Conservation (phyloP, 2,113 vertebrate species). For the Motacilla alba region DNA sequence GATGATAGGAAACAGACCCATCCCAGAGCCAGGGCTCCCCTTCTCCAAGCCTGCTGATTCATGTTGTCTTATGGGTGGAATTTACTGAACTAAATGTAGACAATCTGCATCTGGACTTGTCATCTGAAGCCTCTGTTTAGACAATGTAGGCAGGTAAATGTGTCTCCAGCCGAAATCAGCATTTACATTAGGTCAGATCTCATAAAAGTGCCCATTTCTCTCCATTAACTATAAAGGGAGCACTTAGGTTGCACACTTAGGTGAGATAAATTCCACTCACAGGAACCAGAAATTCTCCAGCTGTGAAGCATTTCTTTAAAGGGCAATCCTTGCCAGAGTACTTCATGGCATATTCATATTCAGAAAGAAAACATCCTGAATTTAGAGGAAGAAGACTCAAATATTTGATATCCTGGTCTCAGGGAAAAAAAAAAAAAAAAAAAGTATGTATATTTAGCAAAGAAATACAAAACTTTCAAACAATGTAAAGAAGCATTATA, state of each 20-base stretch:
- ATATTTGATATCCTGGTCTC: neutral
- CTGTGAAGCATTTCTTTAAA: neutral
- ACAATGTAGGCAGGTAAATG: neutral
- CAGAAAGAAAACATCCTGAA: neutral
- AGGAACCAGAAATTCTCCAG: neutral
- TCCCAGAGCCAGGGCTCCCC: neutral
- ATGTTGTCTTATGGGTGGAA: neutral
- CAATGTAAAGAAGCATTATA: neutral
- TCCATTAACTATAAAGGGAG: neutral
- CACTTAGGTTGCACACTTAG: neutral
- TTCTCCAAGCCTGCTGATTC: neutral
- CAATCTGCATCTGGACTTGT: neutral
- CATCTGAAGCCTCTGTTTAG: neutral
- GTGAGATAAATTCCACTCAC: neutral
- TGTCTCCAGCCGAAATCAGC: neutral
- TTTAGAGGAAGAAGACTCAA: neutral
- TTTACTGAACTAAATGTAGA: neutral
- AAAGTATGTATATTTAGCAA: neutral
- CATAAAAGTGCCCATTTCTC: neutral
- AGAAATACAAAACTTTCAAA: neutral
- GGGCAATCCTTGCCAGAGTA: neutral
- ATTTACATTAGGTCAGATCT: neutral
- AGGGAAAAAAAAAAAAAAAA: rapidly evolving
- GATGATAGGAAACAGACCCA: neutral
- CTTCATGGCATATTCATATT: neutral